Evolutionary conservation across 35 echinoderm and acorn worm genomes (phyloP), one percentile per base, ranked within the genome.

Genomic region (Eucidaris tribuloides): DNA sequence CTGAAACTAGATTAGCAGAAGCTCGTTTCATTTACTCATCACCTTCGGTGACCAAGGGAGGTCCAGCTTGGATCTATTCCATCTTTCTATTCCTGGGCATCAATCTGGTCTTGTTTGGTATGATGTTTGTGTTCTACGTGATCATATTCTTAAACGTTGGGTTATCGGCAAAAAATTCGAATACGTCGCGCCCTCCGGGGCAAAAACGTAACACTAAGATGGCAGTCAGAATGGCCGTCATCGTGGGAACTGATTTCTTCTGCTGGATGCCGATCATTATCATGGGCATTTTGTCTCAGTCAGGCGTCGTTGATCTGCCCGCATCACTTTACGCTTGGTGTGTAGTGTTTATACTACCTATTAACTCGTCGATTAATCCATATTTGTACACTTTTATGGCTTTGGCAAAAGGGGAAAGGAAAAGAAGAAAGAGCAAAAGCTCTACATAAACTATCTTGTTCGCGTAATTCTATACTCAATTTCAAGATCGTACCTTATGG

Each of bases 331-430:
- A 86, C 28, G 83, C 82, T 13, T 92, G 89, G 89, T 31, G 46
- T 5, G 89, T 78, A 4, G 71, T 92, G 6, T 86, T 92, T 49
- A 86, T 92, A 4, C 45, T 92, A 28, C 89, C 89, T 14, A 85
- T 92, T n/a, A 92, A 92, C 70, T 92, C 89, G 0, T 86, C 82
- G 9, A 3, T 92, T 5, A 92, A 92, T 65, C 89, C 89, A 5
- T 62, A 59, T 33, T 64, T 92, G 42, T 92, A 92, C 56, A 92
- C 89, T 33, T 58, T 86, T 3, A 42, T 74, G n/a, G n/a, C n/a
- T n/a, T n/a, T n/a, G n/a, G n/a, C n/a, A n/a, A n/a, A n/a, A n/a
- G n/a, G n/a, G n/a, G n/a, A n/a, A n/a, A n/a, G n/a, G n/a, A n/a
- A n/a, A n/a, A n/a, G n/a, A n/a, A n/a, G n/a, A n/a, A n/a, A n/a